Base-by-base conservation (phyloP, 2,797 vertebrate genomes). In the Acipenser transmontanus region DNA sequence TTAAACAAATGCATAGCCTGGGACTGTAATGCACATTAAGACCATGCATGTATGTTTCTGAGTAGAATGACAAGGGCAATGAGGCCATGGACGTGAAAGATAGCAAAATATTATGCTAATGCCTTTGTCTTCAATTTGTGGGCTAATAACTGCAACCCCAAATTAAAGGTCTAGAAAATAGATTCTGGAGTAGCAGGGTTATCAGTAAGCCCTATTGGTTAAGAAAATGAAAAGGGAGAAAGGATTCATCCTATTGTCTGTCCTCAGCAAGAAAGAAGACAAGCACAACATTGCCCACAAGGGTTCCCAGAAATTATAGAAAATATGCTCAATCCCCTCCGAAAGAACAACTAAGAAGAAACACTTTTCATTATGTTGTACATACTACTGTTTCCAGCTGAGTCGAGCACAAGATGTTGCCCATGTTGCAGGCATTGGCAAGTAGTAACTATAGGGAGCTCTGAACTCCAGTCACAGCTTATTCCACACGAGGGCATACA, bases 61-160 rank as follows among this genome's bases (percentile, higher is more conserved):
- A 71, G 61, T 70, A 68, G 68, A 50, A 72, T 59, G 66, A 52
- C 76, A 80, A 83, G 85, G 87, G 87, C 88, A 88, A 85, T 74
- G 81, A 85, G 87, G 88, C 81, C 82, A 78, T 80, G 77, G 85
- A 82, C 82, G 82, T 72, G 78, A 74, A 78, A 88, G 86, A 89
- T 87, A 89, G 87, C 81, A 80, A 91, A 89, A 92, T 90, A 91
- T 91, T 92, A 92, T 92, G 89, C 84, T 90, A 92, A 91, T 89
- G 82, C 65, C 78, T 81, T 78, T 71, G 62, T 88, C 78, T 86
- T 87, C 86, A 85, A 85, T 86, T 84, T 70, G 82, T 77, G 69
- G 85, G 85, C 85, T 90, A 90, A 90, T 90, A 88, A 90, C 84
- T 51, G 66, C 77, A 82, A 83, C 81, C 80, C 80, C 77, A 85